Conservation (phyloP, 2,113 vertebrate species). For the Serilophus lunatus region DNA sequence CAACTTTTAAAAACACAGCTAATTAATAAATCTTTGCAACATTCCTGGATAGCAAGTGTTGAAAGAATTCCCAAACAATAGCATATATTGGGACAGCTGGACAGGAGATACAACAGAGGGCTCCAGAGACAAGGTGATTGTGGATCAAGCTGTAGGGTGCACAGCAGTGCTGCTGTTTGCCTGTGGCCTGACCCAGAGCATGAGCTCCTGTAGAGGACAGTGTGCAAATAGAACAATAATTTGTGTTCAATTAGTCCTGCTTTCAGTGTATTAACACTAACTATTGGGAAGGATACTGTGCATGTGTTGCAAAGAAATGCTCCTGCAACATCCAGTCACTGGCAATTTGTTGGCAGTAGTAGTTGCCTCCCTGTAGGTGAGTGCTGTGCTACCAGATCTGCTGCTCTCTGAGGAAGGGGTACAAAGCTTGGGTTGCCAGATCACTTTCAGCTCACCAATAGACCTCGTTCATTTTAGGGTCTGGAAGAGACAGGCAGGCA, state of each 20-base stretch:
- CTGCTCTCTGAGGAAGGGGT: background rate
- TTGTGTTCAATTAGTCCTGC: background rate
- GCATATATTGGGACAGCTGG: background rate
- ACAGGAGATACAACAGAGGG: background rate
- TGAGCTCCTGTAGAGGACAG: background rate
- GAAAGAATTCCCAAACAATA: background rate
- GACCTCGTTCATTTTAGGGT: background rate
- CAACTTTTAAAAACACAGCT: background rate
- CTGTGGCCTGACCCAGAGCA: background rate
- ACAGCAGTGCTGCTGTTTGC: background rate
- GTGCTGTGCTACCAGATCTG: background rate
- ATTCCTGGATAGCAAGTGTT: background rate
- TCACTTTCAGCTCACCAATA: background rate
- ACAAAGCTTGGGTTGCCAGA: background rate
- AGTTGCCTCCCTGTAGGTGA: background rate
- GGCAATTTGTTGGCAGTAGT: background rate
- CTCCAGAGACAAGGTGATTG: background rate
- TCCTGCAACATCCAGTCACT: background rate
- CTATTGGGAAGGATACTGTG: background rate
- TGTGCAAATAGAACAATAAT: background rate
- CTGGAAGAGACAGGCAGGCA: background rate
- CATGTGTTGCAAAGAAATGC: background rate
- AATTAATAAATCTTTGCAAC: background rate
- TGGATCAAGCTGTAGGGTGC: background rate
- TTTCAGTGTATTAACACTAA: background rate